Evolutionary conservation across 1,140 invertebrate species (phyloP).

Genomic region (Plectus sambesii): DNA sequence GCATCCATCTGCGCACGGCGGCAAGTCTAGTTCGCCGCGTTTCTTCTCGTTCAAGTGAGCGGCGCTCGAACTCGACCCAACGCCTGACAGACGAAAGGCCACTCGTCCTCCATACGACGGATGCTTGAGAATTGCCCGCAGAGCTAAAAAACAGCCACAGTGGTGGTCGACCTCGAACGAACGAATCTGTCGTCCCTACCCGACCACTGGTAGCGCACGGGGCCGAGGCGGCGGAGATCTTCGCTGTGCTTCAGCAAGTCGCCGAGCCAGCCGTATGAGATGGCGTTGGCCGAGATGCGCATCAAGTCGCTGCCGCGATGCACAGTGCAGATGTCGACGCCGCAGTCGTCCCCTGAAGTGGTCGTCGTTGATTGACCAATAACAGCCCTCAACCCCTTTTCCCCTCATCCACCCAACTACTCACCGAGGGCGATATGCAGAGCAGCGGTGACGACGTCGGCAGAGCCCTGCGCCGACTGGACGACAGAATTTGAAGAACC

Average conservation of each 20-base stretch:
- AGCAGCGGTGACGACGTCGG: constrained; percentile 65
- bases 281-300: constrained; percentile 63
- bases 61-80: too few relatives aligned
- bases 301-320: constrained; percentile 58
- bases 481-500: constrained; percentile 75
- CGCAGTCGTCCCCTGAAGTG: too few relatives aligned
- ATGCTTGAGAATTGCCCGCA: constrained; percentile 41
- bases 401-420: not conserved
- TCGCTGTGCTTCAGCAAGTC: constrained; percentile 72
- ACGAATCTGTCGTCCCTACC: constrained; percentile 48
- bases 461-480: constrained; percentile 68
- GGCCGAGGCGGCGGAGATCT: constrained; percentile 72
- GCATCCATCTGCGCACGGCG: constrained; percentile 33
- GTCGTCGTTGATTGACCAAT: constrained; percentile 16
- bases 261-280: constrained; percentile 70
- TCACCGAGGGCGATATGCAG: constrained; percentile 67
- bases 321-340: constrained; percentile 67
- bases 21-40: constrained; percentile 22
- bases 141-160: constrained; percentile 19
- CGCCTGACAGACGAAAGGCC: constrained; percentile 31
- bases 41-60: constrained; percentile 18
- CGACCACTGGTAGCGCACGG: constrained; percentile 69
- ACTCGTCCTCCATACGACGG: constrained; percentile 39
- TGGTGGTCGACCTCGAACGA: too few relatives aligned
- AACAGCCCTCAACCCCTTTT: not conserved